Percentiles rank a stretch among this genome's conserved stretches.
Conservation (phyloP, 2,888 invertebrate genomes). For the Leucophenga maculata region DNA sequence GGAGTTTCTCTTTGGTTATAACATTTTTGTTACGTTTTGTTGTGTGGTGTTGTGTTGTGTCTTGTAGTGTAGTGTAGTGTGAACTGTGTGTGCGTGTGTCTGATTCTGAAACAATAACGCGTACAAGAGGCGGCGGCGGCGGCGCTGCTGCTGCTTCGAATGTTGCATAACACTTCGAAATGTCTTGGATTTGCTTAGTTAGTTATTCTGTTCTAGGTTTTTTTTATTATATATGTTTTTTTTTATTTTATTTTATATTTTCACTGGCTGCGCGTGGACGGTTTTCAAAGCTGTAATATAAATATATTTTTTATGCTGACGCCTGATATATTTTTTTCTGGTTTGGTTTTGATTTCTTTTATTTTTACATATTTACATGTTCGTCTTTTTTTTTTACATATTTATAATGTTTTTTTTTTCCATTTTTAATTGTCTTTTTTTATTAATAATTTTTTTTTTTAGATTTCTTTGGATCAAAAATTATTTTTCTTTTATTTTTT, state of each 20-base stretch:
- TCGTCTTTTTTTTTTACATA: slow-evolving; percentile 11
- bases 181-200: slow-evolving; percentile 31
- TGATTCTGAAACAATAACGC: too few relatives aligned
- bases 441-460: slow-evolving; percentile 34
- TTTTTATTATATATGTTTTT: slow-evolving; percentile 34
- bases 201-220: slow-evolving; percentile 30
- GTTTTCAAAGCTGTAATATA: slow-evolving; percentile 64
- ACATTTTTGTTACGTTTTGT: too few relatives aligned
- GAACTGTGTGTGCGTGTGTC: too few relatives aligned
- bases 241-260: slow-evolving; percentile 39
- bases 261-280: slow-evolving; percentile 64
- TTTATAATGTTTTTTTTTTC: slow-evolving; percentile 38
- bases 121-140: too few relatives aligned
- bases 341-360: slow-evolving; percentile 38
- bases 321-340: slow-evolving; percentile 27
- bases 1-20: too few relatives aligned
- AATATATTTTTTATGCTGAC: slow-evolving; percentile 49
- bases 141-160: too few relatives aligned
- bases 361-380: slow-evolving; percentile 39
- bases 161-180: slow-evolving; percentile 18
- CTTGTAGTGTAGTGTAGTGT: too few relatives aligned
- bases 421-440: slow-evolving; percentile 38
- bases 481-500: not conserved
- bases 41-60: too few relatives aligned
- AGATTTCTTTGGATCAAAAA: slow-evolving; percentile 36